Evolutionary conservation across 2,113 vertebrate genomes (phyloP), one percentile per base, ranked within the genome.

Genomic region (Nyctibius bracteatus): DNA sequence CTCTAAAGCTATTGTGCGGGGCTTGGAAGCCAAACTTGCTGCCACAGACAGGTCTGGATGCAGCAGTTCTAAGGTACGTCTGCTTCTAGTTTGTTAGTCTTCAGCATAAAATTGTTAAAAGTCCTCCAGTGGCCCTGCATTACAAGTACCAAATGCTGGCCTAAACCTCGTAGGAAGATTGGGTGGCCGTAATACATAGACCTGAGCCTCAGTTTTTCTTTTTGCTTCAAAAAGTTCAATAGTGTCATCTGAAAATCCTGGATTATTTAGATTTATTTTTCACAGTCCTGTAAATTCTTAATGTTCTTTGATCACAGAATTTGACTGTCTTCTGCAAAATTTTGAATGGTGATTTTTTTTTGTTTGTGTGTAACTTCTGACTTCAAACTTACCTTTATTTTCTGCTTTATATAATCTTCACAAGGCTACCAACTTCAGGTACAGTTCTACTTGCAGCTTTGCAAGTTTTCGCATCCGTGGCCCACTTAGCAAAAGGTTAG

Each of bases 51-150:
- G 13, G 19, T n/a, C 61, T 39, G 43, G 12, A 9, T 63, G 57
- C 31, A 47, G 16, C 35, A 63, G 5, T 30, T 57, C 15, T 7
- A 30, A 51, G 33, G 6, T 30, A 27, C 1, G 3, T 57, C 31
- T 63, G 58, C 27, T 55, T 68, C 47, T n/a, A 51, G 10, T 46
- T 46, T 35, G 21, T 3, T 35, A 9, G 39, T 44, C 16, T 88
- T 24, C 24, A 23, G 15, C 20, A 6, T 37, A 23, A 35, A 47
- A 24, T 8, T n/a, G 17, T 24, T 52, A 0, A 31, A 37, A 54
- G 44, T 31, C 47, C 49, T 67, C 37, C n/a, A 21, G 28, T 0
- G 1, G 19, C 22, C 3, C 49, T 37, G 59, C 0, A 0, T 57
- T 62, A 35, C 33, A 16, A 41, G 47, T 61, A 37, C 37, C 25